Percentiles rank a stretch among this genome's conserved stretches.
These are phyloP conservation scores for Andrena chrysosceles DNA, from an alignment of 2,888 invertebrate genomes.

Conservation along the genomic window DNA sequence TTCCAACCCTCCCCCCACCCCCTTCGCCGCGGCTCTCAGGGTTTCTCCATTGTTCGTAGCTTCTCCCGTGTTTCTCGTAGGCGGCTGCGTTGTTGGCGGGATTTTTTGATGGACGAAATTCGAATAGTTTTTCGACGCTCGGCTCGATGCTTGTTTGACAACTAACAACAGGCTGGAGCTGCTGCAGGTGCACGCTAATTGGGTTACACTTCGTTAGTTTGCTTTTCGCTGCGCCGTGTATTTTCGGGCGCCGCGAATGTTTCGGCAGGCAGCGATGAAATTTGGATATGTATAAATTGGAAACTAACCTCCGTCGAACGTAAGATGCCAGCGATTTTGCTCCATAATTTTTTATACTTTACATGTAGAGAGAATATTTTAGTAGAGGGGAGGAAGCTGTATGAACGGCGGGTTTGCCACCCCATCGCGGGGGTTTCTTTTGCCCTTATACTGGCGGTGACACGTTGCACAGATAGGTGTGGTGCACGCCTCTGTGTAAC, in stretches of 20 bases:
- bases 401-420: slow-evolving; percentile 46
- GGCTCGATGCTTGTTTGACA: neutral
- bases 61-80: slow-evolving; percentile 29
- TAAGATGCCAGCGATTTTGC: too few relatives aligned
- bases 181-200: too few relatives aligned
- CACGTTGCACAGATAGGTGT: slow-evolving; percentile 60
- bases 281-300: too few relatives aligned
- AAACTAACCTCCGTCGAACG: too few relatives aligned
- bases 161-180: too few relatives aligned
- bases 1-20: neutral
- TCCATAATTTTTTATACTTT: too few relatives aligned
- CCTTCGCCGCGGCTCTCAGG: neutral
- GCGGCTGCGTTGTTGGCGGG: neutral
- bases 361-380: too few relatives aligned
- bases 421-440: slow-evolving; percentile 42
- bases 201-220: too few relatives aligned
- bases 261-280: too few relatives aligned
- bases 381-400: neutral
- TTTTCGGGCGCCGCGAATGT: too few relatives aligned
- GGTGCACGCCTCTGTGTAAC: slow-evolving; percentile 38
- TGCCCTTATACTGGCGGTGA: slow-evolving; percentile 56
- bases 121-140: slow-evolving; percentile 1
- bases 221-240: too few relatives aligned
- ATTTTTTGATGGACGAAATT: slow-evolving; percentile 1
- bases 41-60: slow-evolving; percentile 14